Conservation (phyloP, 2,113 vertebrate species). For the Mystacornis crossleyi region DNA sequence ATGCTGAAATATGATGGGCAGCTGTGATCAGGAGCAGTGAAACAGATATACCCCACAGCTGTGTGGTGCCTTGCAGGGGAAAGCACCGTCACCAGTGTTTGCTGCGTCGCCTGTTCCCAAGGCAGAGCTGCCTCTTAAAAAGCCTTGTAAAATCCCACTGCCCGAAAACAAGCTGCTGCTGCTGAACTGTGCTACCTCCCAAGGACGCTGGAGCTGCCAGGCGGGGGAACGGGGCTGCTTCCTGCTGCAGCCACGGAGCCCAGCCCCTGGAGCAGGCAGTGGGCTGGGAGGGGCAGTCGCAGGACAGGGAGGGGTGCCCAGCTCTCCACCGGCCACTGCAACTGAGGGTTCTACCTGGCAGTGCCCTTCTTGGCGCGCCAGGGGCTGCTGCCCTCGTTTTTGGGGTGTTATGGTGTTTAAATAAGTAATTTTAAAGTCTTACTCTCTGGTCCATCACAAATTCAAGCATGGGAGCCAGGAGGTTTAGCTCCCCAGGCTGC, state of each 20-base stretch:
- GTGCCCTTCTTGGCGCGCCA: accelerated
- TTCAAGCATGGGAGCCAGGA: neutral
- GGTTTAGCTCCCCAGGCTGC: neutral
- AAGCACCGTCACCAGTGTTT: neutral
- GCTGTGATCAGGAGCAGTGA: neutral
- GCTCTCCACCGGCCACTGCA: neutral
- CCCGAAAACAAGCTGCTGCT: neutral
- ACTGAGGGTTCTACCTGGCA: neutral
- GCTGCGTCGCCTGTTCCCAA: accelerated
- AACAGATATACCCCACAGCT: neutral
- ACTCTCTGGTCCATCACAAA: neutral
- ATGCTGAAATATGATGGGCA: neutral
- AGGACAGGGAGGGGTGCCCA: neutral
- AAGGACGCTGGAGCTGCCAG: neutral
- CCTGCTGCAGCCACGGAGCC: neutral
- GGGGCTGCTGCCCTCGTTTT: neutral
- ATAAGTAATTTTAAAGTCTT: neutral
- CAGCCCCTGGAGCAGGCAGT: neutral
- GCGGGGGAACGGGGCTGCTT: neutral
- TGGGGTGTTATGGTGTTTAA: neutral
- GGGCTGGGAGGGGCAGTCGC: neutral
- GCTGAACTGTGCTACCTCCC: neutral
- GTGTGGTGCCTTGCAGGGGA: neutral
- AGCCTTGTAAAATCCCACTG: neutral
- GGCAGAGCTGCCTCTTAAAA: neutral